These are phyloP conservation scores for Noctua fimbriata DNA, from an alignment of 2,888 invertebrate genomes.

Conservation along the genomic window DNA sequence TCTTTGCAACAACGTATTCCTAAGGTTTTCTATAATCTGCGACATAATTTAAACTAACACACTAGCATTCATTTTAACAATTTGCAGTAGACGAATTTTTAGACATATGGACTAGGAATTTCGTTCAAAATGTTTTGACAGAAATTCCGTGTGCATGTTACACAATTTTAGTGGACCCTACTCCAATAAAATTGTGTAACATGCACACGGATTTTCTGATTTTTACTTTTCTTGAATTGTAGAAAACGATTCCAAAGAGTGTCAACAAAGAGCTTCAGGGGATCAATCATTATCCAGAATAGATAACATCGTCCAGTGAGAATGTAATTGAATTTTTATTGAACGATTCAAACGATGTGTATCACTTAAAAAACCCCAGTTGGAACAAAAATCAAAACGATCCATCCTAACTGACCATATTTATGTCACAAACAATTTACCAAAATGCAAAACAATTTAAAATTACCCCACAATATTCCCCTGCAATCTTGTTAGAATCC, in stretches of 20 bases:
- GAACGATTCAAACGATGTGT: not conserved
- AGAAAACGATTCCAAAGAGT: not conserved
- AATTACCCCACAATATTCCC: conserved; percentile 60
- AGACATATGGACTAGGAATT: not conserved
- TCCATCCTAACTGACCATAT: not conserved
- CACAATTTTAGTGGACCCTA: not conserved
- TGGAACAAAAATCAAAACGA: not conserved
- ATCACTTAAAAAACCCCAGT: not conserved
- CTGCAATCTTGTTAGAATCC: conserved; percentile 62
- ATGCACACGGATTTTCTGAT: not conserved
- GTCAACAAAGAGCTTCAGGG: not conserved
- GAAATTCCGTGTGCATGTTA: not conserved
- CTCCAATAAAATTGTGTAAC: too few relatives aligned
- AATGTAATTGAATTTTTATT: not conserved
- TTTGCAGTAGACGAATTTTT: not conserved
- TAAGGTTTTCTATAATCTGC: too few relatives aligned
- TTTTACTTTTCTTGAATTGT: not conserved
- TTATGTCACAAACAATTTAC: conserved; percentile 19
- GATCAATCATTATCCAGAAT: not conserved
- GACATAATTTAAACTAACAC: not conserved
- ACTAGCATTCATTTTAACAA: not conserved
- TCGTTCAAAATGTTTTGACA: not conserved
- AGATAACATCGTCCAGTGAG: not conserved
- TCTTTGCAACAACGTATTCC: not conserved
- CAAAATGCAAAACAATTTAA: conserved; percentile 56